Base-by-base conservation (phyloP, 2,113 vertebrate genomes). In the Condylura cristata region DNA sequence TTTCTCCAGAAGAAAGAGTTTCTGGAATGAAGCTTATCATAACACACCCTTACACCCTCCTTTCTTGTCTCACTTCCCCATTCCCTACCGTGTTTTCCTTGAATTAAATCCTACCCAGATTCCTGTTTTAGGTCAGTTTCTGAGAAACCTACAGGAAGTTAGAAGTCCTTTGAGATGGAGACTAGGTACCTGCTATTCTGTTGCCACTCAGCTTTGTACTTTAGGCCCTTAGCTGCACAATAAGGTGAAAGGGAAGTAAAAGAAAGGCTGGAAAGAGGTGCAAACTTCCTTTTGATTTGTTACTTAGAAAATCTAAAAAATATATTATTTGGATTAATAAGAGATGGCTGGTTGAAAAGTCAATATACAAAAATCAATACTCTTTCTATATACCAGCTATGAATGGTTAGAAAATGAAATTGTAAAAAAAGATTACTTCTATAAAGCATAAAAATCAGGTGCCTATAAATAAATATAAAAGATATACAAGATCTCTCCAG, bases 391-490 rank as follows among this genome's bases (percentile, higher is more conserved):
- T 71, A 53, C 90, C 22, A 78, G 80, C 24, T 79, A 87, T 80
- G 28, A 87, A 83, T 80, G 68, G 28, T 63, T 83, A 70, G 60
- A 92, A 95, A 96, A 92, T 80, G n/a, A 94, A 86, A 84, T 51
- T 92, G 79, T 90, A 14, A 88, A 93, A 92, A 86, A 28, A 13
- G 8, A 76, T 89, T 56, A 48, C 56, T 82, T 82, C 58, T 74
- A 89, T 34, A 63, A 89, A 71, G 70, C 74, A 96, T 74, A 92
- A 34, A 63, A 91, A 60, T 75, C 74, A 96, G 46, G 79, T 85
- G 63, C 7, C 46, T 76, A 30, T 34, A 37, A 94, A 85, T 90
- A 92, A 90, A 70, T 79, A 95, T 34, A 70, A 86, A 75, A 95
- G 51, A 61, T 75, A 41, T 44, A 2, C 5, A 71, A 75, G 32